A percentile compares a stretch with the other conserved stretches of the same genome.
phyloP scores from a whole-genome alignment of 2,797 vertebrate genomes.

The Labroides dimidiatus region DNA sequence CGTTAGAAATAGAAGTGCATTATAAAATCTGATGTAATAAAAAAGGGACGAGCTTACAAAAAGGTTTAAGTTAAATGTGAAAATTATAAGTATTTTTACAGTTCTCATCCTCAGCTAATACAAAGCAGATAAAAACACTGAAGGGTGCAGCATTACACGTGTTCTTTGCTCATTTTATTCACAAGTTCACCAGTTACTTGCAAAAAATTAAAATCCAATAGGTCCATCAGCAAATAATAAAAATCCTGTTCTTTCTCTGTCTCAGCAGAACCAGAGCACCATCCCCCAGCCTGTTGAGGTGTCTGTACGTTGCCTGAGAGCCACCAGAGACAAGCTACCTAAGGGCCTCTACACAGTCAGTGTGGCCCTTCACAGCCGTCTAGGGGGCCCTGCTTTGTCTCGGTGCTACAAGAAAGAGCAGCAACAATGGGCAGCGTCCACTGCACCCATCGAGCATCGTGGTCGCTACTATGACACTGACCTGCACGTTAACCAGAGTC shows the following conservation, averaged over 20 bases:
- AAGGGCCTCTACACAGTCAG: constrained; percentile 87
- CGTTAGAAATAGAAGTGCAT: too few species aligned
- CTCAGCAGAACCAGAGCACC: constrained; percentile 75
- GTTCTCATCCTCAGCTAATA: too few species aligned
- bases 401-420: constrained; percentile 72
- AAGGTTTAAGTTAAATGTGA: too few species aligned
- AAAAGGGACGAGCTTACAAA: too few species aligned
- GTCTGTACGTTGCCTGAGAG: constrained; percentile 85
- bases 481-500: constrained; percentile 87
- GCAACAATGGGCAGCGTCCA: constrained; percentile 70
- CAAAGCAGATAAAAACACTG: too few species aligned
- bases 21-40: too few species aligned
- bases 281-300: constrained; percentile 84
- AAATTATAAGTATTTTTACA: too few species aligned
- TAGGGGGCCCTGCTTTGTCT: constrained; percentile 79
- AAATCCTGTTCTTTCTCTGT: constrained; percentile 23
- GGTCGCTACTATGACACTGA: constrained; percentile 87
- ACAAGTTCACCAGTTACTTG: not conserved
- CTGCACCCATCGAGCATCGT: constrained; percentile 78
- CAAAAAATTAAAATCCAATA: not conserved
- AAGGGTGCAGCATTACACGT: too few species aligned
- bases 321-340: constrained; percentile 90
- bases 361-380: constrained; percentile 83
- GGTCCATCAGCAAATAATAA: not conserved
- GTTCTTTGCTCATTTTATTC: not conserved